phyloP scores from a whole-genome alignment of 2,797 vertebrate genomes.

The Adrianichthys oophorus region DNA sequence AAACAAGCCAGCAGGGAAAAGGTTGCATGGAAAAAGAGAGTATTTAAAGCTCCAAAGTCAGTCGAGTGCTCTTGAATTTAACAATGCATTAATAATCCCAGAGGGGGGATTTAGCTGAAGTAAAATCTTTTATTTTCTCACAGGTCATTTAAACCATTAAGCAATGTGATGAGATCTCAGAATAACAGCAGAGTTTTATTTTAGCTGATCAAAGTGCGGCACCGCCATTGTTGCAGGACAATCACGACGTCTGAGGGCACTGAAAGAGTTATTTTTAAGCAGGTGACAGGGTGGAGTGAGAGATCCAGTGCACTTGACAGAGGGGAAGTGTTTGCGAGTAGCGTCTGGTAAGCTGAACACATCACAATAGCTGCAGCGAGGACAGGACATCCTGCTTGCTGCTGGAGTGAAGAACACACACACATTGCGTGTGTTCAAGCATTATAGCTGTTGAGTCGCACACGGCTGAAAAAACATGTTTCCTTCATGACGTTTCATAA shows the following conservation, averaged over 20 bases:
- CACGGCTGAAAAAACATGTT: constrained; percentile 16
- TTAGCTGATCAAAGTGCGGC: constrained; percentile 55
- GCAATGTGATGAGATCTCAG: constrained; percentile 11
- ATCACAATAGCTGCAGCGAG: constrained; percentile 69
- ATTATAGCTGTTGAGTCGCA: constrained; percentile 27
- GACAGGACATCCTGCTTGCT: constrained; percentile 76
- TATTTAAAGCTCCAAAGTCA: no score
- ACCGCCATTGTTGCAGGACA: constrained; percentile 56
- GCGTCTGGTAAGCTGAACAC: constrained; percentile 58
- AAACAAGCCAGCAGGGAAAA: no score
- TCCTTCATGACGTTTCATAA: constrained; percentile 31
- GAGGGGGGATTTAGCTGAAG: no score
- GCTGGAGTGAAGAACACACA: constrained; percentile 28
- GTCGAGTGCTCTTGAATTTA: no score
- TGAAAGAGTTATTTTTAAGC: constrained; percentile 63
- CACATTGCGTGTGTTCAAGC: constrained; percentile 20
- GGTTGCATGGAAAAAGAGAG: no score
- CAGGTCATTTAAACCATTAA: constrained; percentile 2
- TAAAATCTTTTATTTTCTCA: background rate
- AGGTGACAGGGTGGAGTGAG: constrained; percentile 52
- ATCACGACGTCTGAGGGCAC: constrained; percentile 35
- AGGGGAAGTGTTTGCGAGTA: constrained; percentile 65
- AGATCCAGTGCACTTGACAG: constrained; percentile 52
- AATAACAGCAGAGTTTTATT: constrained; percentile 36
- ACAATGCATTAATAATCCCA: no score